Evolutionary conservation across 2,888 invertebrate species (phyloP).

Genomic region (Agrotis segetum): DNA sequence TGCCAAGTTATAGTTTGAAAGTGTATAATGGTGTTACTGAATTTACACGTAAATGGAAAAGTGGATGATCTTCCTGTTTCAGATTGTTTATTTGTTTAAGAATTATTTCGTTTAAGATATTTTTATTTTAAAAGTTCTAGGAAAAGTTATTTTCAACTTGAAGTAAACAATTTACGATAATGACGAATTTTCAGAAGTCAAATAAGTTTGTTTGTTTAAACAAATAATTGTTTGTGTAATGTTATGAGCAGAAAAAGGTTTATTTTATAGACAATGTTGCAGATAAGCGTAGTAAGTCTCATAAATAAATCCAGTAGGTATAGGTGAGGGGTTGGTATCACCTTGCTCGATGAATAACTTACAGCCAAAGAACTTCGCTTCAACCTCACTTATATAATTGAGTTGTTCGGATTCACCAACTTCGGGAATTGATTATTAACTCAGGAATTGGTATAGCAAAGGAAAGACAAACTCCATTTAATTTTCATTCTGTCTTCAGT

Average conservation of each 20-base stretch:
- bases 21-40: conserved; percentile 49
- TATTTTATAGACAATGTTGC: conserved; percentile 35
- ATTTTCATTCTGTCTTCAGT: conserved; percentile 50
- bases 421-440: conserved; percentile 75
- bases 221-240: conserved; percentile 3
- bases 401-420: conserved; percentile 73
- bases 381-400: conserved; percentile 73
- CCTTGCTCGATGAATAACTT: conserved; percentile 74
- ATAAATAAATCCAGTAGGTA: conserved; percentile 62
- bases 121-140: neutral
- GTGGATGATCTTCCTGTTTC: conserved; percentile 44
- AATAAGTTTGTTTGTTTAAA: neutral
- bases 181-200: neutral
- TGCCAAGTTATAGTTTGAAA: conserved; percentile 50
- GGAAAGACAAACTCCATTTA: conserved; percentile 56
- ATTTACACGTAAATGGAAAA: conserved; percentile 43
- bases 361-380: conserved; percentile 70
- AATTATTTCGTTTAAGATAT: neutral
- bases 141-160: conserved; percentile 15
- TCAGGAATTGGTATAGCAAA: conserved; percentile 64
- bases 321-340: conserved; percentile 70
- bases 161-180: conserved; percentile 12
- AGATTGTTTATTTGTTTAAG: conserved; percentile 27
- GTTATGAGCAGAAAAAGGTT: neutral
- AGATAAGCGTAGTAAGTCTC: conserved; percentile 43